Percentiles rank a stretch among this genome's conserved stretches.
phyloP scores from a whole-genome alignment of 2,888 invertebrate genomes.

The Tolmerus cingulatus region DNA sequence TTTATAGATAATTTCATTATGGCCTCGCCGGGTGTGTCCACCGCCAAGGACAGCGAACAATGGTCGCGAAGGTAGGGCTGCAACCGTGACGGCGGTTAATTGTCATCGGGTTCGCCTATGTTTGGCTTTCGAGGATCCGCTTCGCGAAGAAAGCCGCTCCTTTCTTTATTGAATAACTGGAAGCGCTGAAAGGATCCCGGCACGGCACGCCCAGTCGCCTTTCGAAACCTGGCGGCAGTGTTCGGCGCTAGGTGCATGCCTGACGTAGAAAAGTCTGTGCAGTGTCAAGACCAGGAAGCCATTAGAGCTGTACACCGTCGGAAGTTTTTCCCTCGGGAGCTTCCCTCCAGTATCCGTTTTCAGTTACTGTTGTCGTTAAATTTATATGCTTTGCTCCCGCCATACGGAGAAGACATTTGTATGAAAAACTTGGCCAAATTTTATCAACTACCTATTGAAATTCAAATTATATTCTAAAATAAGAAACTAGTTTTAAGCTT shows the following conservation, averaged over 20 bases:
- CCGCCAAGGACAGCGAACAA: constrained; percentile 10
- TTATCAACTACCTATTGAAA: not conserved
- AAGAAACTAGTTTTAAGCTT: not conserved
- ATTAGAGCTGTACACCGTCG: constrained; percentile 35
- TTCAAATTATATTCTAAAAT: not conserved
- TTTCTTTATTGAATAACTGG: constrained; percentile 37
- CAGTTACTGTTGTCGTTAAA: constrained; percentile 20
- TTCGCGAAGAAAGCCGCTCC: constrained; percentile 24
- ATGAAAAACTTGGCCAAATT: not conserved
- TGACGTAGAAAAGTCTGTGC: constrained; percentile 11
- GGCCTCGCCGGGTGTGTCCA: constrained; percentile 31
- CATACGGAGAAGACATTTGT: not conserved
- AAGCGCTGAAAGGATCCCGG: not conserved
- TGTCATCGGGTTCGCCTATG: constrained; percentile 39
- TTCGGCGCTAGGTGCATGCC: not conserved
- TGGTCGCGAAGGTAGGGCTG: constrained; percentile 6
- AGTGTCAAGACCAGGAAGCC: constrained; percentile 42
- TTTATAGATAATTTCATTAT: constrained; percentile 45
- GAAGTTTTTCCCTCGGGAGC: not conserved
- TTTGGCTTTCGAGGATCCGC: constrained; percentile 27
- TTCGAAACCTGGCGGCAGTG: not conserved
- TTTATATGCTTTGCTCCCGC: not conserved
- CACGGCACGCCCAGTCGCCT: not conserved
- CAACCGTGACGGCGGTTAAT: constrained; percentile 16
- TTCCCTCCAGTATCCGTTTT: not conserved